These are phyloP conservation scores for Acrocyrtus sp. DNA, from an alignment of 2,888 invertebrate species.

Conservation along the genomic window DNA sequence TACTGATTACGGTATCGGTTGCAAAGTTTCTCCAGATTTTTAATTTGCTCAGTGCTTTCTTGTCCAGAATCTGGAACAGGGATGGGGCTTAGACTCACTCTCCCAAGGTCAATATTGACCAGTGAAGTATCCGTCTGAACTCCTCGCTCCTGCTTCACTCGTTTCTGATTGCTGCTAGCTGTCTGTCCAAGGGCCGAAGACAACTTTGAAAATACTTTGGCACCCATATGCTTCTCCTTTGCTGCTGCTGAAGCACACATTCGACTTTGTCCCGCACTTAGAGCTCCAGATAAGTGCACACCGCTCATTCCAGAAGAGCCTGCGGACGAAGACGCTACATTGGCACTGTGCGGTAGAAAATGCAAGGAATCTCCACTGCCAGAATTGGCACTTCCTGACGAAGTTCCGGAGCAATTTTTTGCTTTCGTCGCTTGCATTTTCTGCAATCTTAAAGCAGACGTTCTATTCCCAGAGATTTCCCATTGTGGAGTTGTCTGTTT, in stretches of 20 bases:
- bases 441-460: conserved; percentile 59
- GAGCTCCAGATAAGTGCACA: conserved; percentile 34
- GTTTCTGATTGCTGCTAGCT: conserved; percentile 61
- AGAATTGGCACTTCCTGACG: conserved; percentile 55
- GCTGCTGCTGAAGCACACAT: conserved; percentile 33
- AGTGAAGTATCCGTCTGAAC: conserved; percentile 55
- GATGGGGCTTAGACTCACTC: conserved; percentile 48
- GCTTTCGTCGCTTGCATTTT: conserved; percentile 62
- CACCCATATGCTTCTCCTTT: conserved; percentile 50
- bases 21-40: conserved; percentile 53
- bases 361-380: conserved; percentile 62
- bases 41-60: conserved; percentile 55
- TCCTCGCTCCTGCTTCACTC: conserved; percentile 57
- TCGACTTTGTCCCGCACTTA: conserved; percentile 27
- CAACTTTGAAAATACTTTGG: conserved; percentile 62
- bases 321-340: conserved; percentile 21
- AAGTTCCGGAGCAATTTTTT: conserved; percentile 43
- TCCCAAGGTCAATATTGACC: conserved; percentile 5
- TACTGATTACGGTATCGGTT: conserved; percentile 57
- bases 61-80: conserved; percentile 41
- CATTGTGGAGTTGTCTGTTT: conserved; percentile 50
- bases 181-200: conserved; percentile 62
- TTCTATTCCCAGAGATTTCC: conserved; percentile 59
- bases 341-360: conserved; percentile 45
- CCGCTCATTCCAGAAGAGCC: conserved; percentile 36